Conservation (phyloP, 2,797 vertebrate genomes). For the Phrynocephalus guinanensis region DNA sequence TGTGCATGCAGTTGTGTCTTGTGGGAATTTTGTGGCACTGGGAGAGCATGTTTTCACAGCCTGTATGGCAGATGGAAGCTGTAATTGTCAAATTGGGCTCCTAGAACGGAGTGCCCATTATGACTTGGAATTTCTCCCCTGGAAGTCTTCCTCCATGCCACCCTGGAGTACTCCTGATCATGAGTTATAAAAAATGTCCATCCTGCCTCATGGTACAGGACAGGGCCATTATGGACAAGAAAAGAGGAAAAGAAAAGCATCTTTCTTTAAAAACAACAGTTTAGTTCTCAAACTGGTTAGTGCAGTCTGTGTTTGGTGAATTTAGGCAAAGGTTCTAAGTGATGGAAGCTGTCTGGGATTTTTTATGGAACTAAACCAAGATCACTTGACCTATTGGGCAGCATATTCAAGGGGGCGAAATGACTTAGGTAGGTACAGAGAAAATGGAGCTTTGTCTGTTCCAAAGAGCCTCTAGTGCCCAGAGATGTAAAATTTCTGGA, state of each 20-base stretch:
- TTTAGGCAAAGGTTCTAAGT: neutral
- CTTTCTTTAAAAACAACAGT: neutral
- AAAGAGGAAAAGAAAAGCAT: constrained; percentile 10
- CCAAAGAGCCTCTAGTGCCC: too few relatives aligned
- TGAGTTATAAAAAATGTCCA: constrained; percentile 17
- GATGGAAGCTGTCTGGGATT: neutral
- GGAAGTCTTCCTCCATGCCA: too few relatives aligned
- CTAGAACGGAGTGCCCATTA: constrained; percentile 43
- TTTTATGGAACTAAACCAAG: neutral
- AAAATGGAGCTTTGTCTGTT: too few relatives aligned
- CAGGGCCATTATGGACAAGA: neutral
- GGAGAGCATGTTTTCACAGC: constrained; percentile 20
- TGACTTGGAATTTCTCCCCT: neutral
- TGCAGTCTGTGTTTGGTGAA: neutral
- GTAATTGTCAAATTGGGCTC: constrained; percentile 22
- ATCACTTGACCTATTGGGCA: neutral
- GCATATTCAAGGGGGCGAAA: neutral
- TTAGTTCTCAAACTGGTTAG: neutral
- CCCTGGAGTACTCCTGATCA: neutral
- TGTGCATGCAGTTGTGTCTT: constrained; percentile 33
- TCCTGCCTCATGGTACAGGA: neutral
- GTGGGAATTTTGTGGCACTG: constrained; percentile 46
- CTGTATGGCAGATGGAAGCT: constrained; percentile 27
- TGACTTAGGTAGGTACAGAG: neutral
- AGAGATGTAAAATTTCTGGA: too few relatives aligned